These are phyloP conservation scores for Phycodurus eques DNA, from an alignment of 2,113 vertebrate species.

Conservation along the genomic window DNA sequence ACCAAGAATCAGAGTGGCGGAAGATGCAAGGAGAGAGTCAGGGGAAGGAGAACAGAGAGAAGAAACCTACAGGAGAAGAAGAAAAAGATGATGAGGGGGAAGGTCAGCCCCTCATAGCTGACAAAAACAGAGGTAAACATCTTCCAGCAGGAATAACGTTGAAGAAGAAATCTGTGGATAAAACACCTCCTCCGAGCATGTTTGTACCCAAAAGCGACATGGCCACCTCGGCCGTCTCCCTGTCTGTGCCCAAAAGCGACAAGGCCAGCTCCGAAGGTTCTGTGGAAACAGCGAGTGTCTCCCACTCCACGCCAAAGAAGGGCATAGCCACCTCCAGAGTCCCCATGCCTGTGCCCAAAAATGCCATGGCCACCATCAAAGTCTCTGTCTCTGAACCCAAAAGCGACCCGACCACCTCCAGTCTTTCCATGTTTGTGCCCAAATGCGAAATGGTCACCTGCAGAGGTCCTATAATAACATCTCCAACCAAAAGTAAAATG, in stretches of 20 bases:
- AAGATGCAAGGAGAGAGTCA: slow-evolving; percentile 31
- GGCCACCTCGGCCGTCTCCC: not conserved
- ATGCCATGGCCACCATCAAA: not conserved
- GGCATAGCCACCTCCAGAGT: not conserved
- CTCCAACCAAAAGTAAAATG: not conserved
- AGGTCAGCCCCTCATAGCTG: slow-evolving; percentile 7
- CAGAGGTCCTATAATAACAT: not conserved
- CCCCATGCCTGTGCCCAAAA: not conserved
- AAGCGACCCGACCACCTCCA: not conserved
- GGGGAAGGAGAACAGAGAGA: slow-evolving; percentile 21
- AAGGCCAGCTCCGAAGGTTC: not conserved
- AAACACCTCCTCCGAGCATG: not conserved
- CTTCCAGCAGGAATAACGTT: slow-evolving; percentile 59
- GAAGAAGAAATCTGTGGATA: slow-evolving; percentile 52
- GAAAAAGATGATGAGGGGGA: slow-evolving; percentile 21
- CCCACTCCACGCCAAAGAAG: not conserved
- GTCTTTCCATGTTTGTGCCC: no score
- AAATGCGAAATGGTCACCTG: not conserved
- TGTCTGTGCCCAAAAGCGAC: slow-evolving; percentile 4
- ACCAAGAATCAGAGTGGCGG: slow-evolving; percentile 63
- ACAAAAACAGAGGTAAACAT: slow-evolving; percentile 44
- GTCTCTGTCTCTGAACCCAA: not conserved
- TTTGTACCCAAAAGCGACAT: not conserved
- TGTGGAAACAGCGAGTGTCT: not conserved
- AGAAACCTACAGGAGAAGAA: slow-evolving; percentile 11